Evolutionary conservation across 2,888 invertebrate genomes (phyloP), one percentile per base, ranked within the genome.

Genomic region (Metalampra italica): DNA sequence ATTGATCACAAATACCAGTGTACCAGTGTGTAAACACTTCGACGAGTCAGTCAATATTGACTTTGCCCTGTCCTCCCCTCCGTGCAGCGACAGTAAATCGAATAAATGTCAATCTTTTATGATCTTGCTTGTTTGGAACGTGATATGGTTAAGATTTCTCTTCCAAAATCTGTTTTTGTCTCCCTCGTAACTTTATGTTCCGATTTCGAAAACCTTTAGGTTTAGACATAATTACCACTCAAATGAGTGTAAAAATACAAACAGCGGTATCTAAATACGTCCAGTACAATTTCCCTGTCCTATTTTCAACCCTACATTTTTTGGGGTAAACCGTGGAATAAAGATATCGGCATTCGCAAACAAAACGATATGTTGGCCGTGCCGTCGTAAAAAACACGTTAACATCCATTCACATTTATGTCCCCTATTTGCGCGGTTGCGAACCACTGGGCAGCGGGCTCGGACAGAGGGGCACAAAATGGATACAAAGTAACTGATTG

Each of bases 371-470:
- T 80, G 84, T 81, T 82, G 83, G 80, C 78, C 81, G 71, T 68
- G 71, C 66, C 67, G 68, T 85, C 87, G 87, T 89, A 88, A 89
- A 89, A 88, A 88, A 86, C 88, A 85, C 88, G 88, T 89, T 89
- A 88, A 86, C 89, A 88, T 89, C 87, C 83, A 89, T 89, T 86
- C 85, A 83, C 80, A 80, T 88, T 86, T 85, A 80, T 82, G 74
- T 73, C 84, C 87, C 84, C 82, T 85, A 82, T 85, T 87, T 82
- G 80, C 68, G 70, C 64, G 66, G 65, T 53, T 55, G 62, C 72
- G 70, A 76, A 71, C 82, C 86, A 79, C 80, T 73, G 81, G 71
- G 62, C 80, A 45, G 75, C 68, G 66, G 66, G 65, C 62, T n/a
- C 13, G 29, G 29, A 5, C 22, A 22, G n/a, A n/a, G 22, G 47